These are phyloP conservation scores for Cheilosia grossa DNA, from an alignment of 2,888 invertebrate species.

Conservation along the genomic window DNA sequence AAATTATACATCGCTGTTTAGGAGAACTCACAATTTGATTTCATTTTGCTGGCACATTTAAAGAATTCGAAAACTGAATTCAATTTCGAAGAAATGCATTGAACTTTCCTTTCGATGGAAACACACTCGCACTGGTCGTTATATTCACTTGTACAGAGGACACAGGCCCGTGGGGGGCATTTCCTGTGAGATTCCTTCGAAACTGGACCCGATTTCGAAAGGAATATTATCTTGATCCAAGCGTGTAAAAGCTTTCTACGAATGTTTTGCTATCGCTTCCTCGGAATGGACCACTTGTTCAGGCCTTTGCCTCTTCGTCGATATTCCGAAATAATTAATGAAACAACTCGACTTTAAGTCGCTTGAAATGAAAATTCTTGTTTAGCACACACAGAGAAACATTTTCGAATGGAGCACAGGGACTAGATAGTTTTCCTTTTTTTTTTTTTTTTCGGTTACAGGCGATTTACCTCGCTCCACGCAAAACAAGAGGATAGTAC, in stretches of 20 bases:
- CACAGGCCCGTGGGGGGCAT: not conserved
- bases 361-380: slow-evolving; percentile 27
- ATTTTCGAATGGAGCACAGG: slow-evolving; percentile 55
- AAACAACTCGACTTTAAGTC: slow-evolving; percentile 30
- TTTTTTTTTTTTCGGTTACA: slow-evolving; percentile 43
- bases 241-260: slow-evolving; percentile 39
- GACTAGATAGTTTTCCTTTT: slow-evolving; percentile 53
- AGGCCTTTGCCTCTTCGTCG: slow-evolving; percentile 2
- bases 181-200: not conserved
- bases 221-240: slow-evolving; percentile 1
- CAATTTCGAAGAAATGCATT: slow-evolving; percentile 6
- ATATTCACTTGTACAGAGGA: not conserved
- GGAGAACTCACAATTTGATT: not conserved
- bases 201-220: not conserved
- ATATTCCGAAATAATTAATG: slow-evolving; percentile 40
- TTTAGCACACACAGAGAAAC: slow-evolving; percentile 38
- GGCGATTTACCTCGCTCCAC: slow-evolving; percentile 69
- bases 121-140: not conserved
- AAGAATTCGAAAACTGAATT: not conserved
- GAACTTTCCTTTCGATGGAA: not conserved
- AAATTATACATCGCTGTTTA: slow-evolving; percentile 35
- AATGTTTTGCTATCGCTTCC: slow-evolving; percentile 61
- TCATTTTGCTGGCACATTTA: not conserved
- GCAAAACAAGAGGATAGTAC: slow-evolving; percentile 48
- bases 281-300: slow-evolving; percentile 68